phyloP scores from a whole-genome alignment of 2,113 vertebrate species.

The Rana temporaria region DNA sequence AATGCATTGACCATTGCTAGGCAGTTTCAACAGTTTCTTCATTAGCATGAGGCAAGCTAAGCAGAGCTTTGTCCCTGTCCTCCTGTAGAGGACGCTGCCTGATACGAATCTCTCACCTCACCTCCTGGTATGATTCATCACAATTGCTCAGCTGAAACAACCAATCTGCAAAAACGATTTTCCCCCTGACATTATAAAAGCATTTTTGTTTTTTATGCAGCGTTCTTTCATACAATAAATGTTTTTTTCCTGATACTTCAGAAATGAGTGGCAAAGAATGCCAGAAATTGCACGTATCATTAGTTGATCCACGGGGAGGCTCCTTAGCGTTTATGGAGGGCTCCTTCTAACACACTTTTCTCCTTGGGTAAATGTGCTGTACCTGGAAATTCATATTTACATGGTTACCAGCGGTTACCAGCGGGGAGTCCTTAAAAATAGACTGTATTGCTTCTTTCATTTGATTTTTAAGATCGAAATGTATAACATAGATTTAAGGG shows the following conservation, averaged over 20 bases:
- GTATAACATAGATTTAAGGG: too few species aligned
- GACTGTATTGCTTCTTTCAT: neutral
- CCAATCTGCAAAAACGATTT: too few species aligned
- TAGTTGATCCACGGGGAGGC: constrained; percentile 16
- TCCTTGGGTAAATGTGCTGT: constrained; percentile 11
- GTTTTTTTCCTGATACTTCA: constrained; percentile 13
- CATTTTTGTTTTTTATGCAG: neutral
- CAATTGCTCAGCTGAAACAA: too few species aligned
- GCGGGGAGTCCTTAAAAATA: neutral
- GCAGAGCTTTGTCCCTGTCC: too few species aligned
- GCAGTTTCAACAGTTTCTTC: too few species aligned
- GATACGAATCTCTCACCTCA: too few species aligned
- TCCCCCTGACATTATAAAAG: neutral
- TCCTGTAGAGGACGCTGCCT: too few species aligned
- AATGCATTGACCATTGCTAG: too few species aligned
- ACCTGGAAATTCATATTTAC: constrained; percentile 29
- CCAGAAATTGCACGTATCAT: neutral
- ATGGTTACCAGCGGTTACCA: neutral
- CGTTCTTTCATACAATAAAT: neutral
- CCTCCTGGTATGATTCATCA: too few species aligned
- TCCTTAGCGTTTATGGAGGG: constrained; percentile 9
- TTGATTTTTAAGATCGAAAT: too few species aligned
- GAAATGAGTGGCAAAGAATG: constrained; percentile 19
- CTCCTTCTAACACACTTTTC: neutral
- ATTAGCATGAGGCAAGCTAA: too few species aligned